Evolutionary conservation across 2,888 invertebrate genomes (phyloP).

Genomic region (Girardia tigrina): DNA sequence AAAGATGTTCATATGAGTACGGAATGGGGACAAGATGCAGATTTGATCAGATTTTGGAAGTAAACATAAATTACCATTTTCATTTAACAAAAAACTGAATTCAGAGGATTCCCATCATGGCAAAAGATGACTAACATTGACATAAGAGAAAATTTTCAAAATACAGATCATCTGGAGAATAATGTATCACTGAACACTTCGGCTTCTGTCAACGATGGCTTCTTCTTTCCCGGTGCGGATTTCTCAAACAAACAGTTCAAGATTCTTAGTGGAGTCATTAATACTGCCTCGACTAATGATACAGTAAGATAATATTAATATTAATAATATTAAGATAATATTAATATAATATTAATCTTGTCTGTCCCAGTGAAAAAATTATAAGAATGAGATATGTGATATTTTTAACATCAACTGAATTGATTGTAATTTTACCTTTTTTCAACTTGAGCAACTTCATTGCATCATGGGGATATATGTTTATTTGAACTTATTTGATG

Average conservation of each 20-base stretch:
- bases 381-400: too few relatives aligned
- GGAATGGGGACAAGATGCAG: slow-evolving; percentile 25
- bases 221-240: neutral
- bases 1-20: neutral
- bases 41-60: slow-evolving; percentile 25
- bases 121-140: slow-evolving; percentile 9
- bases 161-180: neutral
- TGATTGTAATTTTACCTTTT: too few relatives aligned
- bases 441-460: too few relatives aligned
- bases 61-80: neutral
- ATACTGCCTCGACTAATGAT: neutral
- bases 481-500: too few relatives aligned
- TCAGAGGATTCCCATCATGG: slow-evolving; percentile 10
- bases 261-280: neutral
- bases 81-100: neutral
- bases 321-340: too few relatives aligned
- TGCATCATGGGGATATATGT: too few relatives aligned
- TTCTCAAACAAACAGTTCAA: slow-evolving; percentile 8
- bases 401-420: too few relatives aligned
- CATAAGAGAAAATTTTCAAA: neutral
- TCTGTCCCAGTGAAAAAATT: too few relatives aligned
- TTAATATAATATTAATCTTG: too few relatives aligned
- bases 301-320: too few relatives aligned
- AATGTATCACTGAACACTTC: neutral
- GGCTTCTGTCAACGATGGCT: neutral